Percentiles rank a stretch among this genome's conserved stretches.
phyloP scores from a whole-genome alignment of 2,113 vertebrate genomes.

The Actenoides lindsayi region DNA sequence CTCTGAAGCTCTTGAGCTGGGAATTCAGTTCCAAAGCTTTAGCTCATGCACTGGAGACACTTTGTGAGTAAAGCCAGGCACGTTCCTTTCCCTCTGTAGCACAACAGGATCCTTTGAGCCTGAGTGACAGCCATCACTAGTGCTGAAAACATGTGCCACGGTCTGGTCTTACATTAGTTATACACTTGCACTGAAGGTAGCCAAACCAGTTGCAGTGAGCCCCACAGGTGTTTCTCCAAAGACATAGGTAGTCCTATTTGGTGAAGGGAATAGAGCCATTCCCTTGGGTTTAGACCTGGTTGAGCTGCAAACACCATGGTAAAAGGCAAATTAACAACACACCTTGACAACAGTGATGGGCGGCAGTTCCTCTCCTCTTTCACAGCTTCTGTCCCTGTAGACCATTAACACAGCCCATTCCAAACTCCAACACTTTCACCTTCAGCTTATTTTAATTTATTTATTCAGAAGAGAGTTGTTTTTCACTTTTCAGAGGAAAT shows the following conservation, averaged over 20 bases:
- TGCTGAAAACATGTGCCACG: neutral
- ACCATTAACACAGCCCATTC: neutral
- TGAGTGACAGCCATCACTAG: neutral
- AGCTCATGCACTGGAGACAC: neutral
- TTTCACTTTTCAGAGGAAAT: slow-evolving; percentile 46
- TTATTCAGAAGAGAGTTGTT: neutral
- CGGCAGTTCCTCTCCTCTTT: neutral
- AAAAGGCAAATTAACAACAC: neutral
- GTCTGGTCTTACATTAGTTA: neutral
- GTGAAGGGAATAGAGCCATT: neutral
- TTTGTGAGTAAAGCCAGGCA: neutral
- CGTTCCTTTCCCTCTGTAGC: neutral
- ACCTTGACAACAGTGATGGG: neutral
- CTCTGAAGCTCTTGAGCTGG: neutral
- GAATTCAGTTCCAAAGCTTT: neutral
- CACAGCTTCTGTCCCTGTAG: neutral
- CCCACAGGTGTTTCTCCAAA: neutral
- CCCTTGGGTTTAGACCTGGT: neutral
- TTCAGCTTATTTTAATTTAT: slow-evolving; percentile 48
- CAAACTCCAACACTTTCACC: neutral
- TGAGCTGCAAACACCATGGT: neutral
- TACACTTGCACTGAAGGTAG: neutral
- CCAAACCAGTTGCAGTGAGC: neutral
- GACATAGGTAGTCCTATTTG: neutral
- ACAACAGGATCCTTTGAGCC: neutral